These are phyloP conservation scores for Brachionus rotundiformis DNA, from an alignment of 1,140 invertebrate species.

Conservation along the genomic window DNA sequence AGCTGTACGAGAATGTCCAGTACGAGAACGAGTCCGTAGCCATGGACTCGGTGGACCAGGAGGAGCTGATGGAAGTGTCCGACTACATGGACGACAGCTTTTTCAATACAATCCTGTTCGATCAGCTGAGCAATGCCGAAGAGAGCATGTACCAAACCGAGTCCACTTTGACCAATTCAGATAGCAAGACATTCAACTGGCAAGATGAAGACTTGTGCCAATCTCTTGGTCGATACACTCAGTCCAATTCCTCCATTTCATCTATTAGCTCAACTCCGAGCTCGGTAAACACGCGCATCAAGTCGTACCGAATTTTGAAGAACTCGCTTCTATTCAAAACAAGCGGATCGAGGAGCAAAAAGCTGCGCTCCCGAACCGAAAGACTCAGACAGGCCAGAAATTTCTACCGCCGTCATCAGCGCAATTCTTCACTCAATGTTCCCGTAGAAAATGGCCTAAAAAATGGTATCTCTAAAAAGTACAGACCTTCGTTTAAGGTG, in stretches of 20 bases:
- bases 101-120: slow-evolving; percentile 21
- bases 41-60: not conserved
- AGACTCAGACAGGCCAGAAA: slow-evolving; percentile 1
- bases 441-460: not conserved
- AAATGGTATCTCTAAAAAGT: not conserved
- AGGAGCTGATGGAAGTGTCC: not conserved
- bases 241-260: not conserved
- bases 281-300: not conserved
- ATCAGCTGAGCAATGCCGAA: not conserved
- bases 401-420: slow-evolving; percentile 32
- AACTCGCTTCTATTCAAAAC: not conserved
- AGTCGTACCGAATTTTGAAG: not conserved
- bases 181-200: not conserved
- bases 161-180: not conserved
- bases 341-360: not conserved
- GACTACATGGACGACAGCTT: slow-evolving; percentile 12
- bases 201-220: not conserved
- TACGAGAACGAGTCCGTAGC: not conserved
- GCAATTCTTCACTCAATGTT: slow-evolving; percentile 14
- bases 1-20: slow-evolving; percentile 19
- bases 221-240: not conserved
- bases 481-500: slow-evolving; percentile 28
- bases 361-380: not conserved
- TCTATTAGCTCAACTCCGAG: slow-evolving; percentile 2
- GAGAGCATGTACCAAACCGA: not conserved